Evolutionary conservation across 2,113 vertebrate genomes (phyloP).

Genomic region (Emydocephalus ijimae): DNA sequence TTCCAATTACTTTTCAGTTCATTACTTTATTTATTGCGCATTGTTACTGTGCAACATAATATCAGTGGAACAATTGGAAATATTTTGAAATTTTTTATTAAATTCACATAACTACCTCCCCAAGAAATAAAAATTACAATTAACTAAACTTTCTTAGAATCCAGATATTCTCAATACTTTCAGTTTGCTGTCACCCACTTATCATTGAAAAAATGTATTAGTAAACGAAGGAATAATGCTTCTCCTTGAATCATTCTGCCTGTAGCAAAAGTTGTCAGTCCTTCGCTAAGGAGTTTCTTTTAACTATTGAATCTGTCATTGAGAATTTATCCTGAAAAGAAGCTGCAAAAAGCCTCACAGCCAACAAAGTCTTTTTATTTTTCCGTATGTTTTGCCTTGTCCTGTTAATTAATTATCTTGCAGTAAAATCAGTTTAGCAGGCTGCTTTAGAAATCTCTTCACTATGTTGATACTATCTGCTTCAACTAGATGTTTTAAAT

Average conservation of each 20-base stretch:
- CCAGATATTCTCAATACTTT: slow-evolving; percentile 16
- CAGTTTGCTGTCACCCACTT: background rate
- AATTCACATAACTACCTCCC: background rate
- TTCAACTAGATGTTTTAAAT: slow-evolving; percentile 63
- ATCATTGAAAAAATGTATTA: background rate
- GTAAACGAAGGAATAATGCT: slow-evolving; percentile 1
- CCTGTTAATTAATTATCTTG: slow-evolving; percentile 63
- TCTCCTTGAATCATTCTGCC: background rate
- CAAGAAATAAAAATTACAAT: slow-evolving; percentile 6
- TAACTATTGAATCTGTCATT: slow-evolving; percentile 31
- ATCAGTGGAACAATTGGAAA: background rate
- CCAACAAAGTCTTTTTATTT: background rate
- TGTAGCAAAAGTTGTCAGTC: slow-evolving; percentile 13
- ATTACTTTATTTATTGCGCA: slow-evolving; percentile 16
- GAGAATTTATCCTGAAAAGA: slow-evolving; percentile 33
- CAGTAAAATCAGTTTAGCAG: slow-evolving; percentile 52
- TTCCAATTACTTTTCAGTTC: background rate
- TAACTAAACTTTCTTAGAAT: slow-evolving; percentile 10
- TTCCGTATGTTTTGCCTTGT: background rate
- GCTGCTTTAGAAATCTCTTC: slow-evolving; percentile 56
- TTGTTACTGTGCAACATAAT: slow-evolving; percentile 19
- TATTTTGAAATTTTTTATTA: slow-evolving; percentile 10
- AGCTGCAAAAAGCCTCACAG: slow-evolving; percentile 12
- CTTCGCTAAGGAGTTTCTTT: background rate
- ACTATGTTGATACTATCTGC: slow-evolving; percentile 15